A percentile compares a stretch with the other conserved stretches of the same genome.
phyloP scores from a whole-genome alignment of 2,113 vertebrate genomes.

The Varanus komodoensis region DNA sequence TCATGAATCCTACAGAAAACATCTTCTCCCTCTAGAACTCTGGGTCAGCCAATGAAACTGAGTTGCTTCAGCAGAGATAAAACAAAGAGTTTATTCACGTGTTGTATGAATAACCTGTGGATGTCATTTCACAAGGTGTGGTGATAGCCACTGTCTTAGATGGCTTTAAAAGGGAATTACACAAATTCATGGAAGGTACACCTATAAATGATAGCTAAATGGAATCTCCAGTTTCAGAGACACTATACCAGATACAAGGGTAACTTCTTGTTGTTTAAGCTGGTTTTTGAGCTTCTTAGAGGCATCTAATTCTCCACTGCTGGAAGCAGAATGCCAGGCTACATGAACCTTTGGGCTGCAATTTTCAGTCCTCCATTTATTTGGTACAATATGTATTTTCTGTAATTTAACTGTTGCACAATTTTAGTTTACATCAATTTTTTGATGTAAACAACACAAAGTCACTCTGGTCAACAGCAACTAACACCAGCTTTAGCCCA shows the following conservation, averaged over 20 bases:
- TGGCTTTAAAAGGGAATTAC: not conserved
- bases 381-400: not conserved
- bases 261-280: not conserved
- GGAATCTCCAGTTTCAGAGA: not conserved
- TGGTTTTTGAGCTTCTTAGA: not conserved
- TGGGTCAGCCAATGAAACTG: not conserved
- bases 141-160: not conserved
- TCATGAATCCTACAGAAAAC: not conserved
- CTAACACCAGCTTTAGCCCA: not conserved
- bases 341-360: not conserved
- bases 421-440: conserved; percentile 17
- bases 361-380: not conserved
- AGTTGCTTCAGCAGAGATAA: not conserved
- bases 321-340: not conserved
- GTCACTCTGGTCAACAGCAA: not conserved
- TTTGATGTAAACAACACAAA: not conserved
- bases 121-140: not conserved
- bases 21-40: not conserved
- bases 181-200: not conserved
- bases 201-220: not conserved
- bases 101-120: not conserved
- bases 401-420: not conserved
- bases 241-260: not conserved
- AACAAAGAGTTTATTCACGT: not conserved
- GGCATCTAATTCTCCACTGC: not conserved